Base-by-base conservation (phyloP, 2,888 invertebrate genomes). In the Drosophila infuscata region DNA sequence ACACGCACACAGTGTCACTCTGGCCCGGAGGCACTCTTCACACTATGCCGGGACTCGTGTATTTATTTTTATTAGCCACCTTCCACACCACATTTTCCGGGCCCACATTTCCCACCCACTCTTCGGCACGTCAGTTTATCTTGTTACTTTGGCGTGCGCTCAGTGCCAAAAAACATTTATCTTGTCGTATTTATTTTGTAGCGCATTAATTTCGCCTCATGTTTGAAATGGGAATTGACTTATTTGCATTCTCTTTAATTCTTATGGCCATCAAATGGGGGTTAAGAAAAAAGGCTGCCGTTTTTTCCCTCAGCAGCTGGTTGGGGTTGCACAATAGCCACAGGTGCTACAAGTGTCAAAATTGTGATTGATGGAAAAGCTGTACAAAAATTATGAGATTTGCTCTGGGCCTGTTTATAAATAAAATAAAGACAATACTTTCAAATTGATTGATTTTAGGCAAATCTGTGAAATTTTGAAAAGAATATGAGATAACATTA, bases 161-260 rank as follows among this genome's bases (percentile, higher is more conserved):
- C 72, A 59, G 54, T 63, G 78, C 60, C 72, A 79, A 74, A 51
- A 61, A 82, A 76, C 85, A 87, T 88, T 85, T 87, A 87, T 88
- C 88, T 87, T 88, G 86, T 87, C 88, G 86, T 83, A 88, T 86
- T 88, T 88, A 83, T 85, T 87, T 79, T 87, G 83, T 76, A 82
- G 82, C 79, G 74, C 84, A 88, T 88, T 87, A 84, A 86, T 82
- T 86, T 85, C 82, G 76, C 54, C 64, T 86, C 81, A 82, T 82
- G 76, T 76, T 84, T 69, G 68, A 86, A 68, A 76, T 72, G 61
- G 62, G 81, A 88, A 88, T 89, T 89, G 89, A 87, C 89, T 88
- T 87, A 88, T 88, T 88, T 88, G 87, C 88, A 89, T 88, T 79
- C 60, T 46, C 74, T 76, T 86, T 88, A 84, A 88, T 82, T 85